These are phyloP conservation scores for Eilema depressum DNA, from an alignment of 2,888 invertebrate species.

Conservation along the genomic window DNA sequence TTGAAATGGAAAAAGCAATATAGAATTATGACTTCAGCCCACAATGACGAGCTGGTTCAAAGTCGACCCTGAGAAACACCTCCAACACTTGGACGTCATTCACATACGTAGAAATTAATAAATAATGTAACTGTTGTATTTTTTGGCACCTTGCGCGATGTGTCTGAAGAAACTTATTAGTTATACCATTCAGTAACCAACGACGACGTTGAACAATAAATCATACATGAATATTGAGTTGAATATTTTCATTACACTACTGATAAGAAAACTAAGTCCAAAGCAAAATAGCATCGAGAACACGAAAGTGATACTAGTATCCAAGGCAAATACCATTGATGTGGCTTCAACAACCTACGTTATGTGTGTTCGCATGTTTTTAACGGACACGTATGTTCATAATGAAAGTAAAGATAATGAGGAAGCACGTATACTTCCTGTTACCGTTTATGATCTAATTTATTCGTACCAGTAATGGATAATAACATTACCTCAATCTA, in stretches of 20 bases:
- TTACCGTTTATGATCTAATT: background rate
- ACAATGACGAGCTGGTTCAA: background rate
- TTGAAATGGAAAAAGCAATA: background rate
- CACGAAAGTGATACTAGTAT: background rate
- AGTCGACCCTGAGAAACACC: background rate
- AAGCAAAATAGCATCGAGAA: no score
- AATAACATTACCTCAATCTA: background rate
- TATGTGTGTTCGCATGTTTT: background rate
- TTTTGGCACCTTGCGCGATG: background rate
- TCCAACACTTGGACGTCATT: background rate
- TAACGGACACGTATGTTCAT: background rate
- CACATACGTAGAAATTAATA: background rate
- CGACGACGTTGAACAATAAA: background rate
- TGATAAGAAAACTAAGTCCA: background rate
- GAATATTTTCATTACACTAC: background rate
- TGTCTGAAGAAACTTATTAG: background rate
- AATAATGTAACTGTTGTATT: background rate
- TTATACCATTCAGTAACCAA: background rate
- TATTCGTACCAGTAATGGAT: background rate
- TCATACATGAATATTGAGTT: background rate
- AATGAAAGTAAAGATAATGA: conserved; percentile 4
- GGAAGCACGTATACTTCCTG: background rate
- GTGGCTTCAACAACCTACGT: background rate
- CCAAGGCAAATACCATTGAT: background rate
- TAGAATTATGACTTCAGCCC: background rate